Conservation (phyloP, 2,888 invertebrate species). For the Mythimna albipuncta region DNA sequence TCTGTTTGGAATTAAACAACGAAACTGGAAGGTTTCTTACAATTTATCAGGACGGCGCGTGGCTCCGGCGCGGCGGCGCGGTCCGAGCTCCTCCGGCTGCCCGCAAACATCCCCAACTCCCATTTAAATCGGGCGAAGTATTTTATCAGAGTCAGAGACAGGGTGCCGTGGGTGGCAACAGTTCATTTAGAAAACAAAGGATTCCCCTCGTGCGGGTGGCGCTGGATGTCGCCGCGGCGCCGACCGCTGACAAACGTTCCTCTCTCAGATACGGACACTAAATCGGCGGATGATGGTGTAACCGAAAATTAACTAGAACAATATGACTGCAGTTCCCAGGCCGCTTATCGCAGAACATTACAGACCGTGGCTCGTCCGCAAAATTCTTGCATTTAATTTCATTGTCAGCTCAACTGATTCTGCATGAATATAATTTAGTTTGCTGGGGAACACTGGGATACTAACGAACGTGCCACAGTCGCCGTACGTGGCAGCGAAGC, state of each 20-base stretch:
- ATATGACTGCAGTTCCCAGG: not conserved
- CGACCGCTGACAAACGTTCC: slow-evolving; percentile 68
- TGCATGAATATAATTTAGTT: slow-evolving; percentile 30
- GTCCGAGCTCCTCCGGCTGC: slow-evolving; percentile 41
- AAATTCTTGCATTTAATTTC: slow-evolving; percentile 5
- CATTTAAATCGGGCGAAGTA: slow-evolving; percentile 62
- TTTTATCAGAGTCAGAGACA: slow-evolving; percentile 66
- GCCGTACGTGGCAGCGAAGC: not conserved
- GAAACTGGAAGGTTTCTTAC: slow-evolving; percentile 36
- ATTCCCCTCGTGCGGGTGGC: slow-evolving; percentile 45
- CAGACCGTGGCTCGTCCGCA: not conserved
- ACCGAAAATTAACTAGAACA: slow-evolving; percentile 33
- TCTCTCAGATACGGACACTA: slow-evolving; percentile 52
- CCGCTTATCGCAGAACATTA: slow-evolving; percentile 11
- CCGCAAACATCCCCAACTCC: slow-evolving; percentile 50
- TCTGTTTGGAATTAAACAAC: slow-evolving; percentile 47
- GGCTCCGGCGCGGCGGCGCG: slow-evolving; percentile 19
- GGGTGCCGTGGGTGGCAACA: slow-evolving; percentile 63
- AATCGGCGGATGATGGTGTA: slow-evolving; percentile 46
- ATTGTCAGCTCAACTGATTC: slow-evolving; percentile 21
- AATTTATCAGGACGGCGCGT: slow-evolving; percentile 52
- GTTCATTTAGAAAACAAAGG: slow-evolving; percentile 76
- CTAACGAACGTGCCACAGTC: slow-evolving; percentile 19
- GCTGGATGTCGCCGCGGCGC: slow-evolving; percentile 43
- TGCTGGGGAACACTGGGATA: not conserved